These are phyloP conservation scores for Alaudala cheleensis DNA, from an alignment of 2,113 vertebrate species.

Conservation along the genomic window DNA sequence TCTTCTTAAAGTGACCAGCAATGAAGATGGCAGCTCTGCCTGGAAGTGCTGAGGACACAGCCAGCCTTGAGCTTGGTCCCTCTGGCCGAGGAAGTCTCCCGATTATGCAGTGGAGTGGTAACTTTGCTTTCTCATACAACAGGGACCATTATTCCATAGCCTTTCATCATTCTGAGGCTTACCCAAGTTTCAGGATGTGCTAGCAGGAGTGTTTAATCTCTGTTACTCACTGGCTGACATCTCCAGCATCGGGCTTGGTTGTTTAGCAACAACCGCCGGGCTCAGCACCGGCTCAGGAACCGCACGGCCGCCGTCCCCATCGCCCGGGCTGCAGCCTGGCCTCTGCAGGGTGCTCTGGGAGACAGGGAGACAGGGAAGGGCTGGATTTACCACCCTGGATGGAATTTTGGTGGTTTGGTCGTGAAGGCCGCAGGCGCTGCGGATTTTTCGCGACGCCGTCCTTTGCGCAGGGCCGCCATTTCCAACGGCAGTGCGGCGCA, in stretches of 20 bases:
- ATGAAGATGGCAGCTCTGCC: constrained; percentile 8
- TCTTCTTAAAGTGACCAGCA: constrained; percentile 37
- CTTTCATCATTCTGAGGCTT: neutral
- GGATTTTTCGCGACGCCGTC: neutral
- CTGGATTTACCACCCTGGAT: neutral
- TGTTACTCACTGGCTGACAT: constrained; percentile 23
- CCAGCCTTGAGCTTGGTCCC: constrained; percentile 41
- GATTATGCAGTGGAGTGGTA: constrained; percentile 51
- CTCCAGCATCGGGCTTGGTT: neutral
- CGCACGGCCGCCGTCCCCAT: neutral
- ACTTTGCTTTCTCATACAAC: constrained; percentile 21
- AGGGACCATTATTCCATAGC: constrained; percentile 12
- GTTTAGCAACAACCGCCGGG: constrained; percentile 55
- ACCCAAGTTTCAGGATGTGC: constrained; percentile 16
- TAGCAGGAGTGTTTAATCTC: constrained; percentile 18
- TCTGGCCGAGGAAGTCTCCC: constrained; percentile 45
- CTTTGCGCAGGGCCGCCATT: constrained; percentile 43
- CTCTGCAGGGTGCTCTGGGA: neutral
- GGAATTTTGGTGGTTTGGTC: rapidly evolving
- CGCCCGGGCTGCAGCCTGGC: neutral
- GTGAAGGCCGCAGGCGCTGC: neutral
- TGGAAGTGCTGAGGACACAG: constrained; percentile 61
- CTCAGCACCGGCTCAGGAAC: constrained; percentile 5
- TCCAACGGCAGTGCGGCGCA: neutral
- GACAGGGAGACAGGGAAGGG: neutral